A percentile compares a stretch with the other conserved stretches of the same genome.
Evolutionary conservation across 2,888 invertebrate species (phyloP).

Genomic region (Yponomeuta malinellus): DNA sequence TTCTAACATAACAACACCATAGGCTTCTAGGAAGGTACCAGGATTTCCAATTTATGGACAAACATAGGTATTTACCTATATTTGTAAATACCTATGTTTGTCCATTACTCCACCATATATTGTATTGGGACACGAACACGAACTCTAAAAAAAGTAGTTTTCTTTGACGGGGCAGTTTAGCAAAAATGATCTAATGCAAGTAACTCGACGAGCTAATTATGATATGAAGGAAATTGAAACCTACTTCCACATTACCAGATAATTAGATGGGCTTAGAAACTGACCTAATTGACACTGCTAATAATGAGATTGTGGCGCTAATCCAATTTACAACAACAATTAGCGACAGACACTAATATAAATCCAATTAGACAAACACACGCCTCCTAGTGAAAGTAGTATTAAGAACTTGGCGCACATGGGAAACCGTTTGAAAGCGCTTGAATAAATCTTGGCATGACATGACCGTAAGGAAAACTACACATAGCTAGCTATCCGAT

Average conservation of each 20-base stretch:
- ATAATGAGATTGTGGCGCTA: not conserved
- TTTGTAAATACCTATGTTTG: no score
- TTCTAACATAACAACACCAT: no score
- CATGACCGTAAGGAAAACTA: not conserved
- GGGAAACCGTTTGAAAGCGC: constrained; percentile 1
- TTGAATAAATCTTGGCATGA: constrained; percentile 2
- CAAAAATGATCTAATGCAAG: no score
- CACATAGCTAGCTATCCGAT: not conserved
- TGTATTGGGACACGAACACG: no score
- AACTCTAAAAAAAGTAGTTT: no score
- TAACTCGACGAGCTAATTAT: not conserved
- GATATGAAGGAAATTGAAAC: not conserved
- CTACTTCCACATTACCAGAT: not conserved
- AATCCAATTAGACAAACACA: not conserved
- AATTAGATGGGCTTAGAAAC: not conserved
- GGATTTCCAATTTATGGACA: no score
- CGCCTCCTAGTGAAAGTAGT: not conserved
- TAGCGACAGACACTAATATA: not conserved
- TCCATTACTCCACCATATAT: no score
- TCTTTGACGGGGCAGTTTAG: no score
- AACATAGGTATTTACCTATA: no score
- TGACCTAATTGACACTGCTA: not conserved
- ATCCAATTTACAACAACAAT: not conserved
- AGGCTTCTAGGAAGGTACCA: no score
- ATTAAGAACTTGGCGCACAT: constrained; percentile 3